Conservation (phyloP, 2,797 vertebrate genomes). For the Paratrypauchen microcephalus region DNA sequence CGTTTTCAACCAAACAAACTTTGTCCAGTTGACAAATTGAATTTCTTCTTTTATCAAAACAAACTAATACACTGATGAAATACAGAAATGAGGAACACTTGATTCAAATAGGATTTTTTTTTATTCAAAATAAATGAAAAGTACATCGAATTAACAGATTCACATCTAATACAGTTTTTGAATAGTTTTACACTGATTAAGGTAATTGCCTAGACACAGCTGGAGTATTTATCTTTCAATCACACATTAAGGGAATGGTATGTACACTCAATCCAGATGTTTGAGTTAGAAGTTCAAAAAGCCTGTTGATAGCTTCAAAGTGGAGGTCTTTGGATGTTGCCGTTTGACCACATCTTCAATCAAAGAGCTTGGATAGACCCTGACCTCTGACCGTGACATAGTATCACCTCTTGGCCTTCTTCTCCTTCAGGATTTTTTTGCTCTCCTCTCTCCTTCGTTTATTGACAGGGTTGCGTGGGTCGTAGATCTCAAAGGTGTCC, state of each 20-base stretch:
- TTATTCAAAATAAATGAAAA: neutral
- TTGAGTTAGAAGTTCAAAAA: slow-evolving; percentile 22
- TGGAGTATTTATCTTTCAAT: slow-evolving; percentile 35
- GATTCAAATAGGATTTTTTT: neutral
- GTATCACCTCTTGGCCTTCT: slow-evolving; percentile 89
- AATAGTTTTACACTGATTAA: slow-evolving; percentile 13
- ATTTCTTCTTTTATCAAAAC: too few species aligned
- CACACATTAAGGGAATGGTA: slow-evolving; percentile 37
- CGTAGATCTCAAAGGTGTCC: slow-evolving; percentile 97
- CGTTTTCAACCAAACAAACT: too few species aligned
- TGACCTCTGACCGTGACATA: slow-evolving; percentile 33
- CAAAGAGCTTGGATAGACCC: slow-evolving; percentile 12
- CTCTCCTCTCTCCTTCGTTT: slow-evolving; percentile 95
- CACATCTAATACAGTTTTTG: neutral
- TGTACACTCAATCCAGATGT: slow-evolving; percentile 55
- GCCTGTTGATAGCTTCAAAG: slow-evolving; percentile 24
- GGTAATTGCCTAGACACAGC: slow-evolving; percentile 22
- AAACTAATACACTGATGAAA: neutral
- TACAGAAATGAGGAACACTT: neutral
- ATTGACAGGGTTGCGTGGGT: slow-evolving; percentile 97
- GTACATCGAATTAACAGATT: slow-evolving; percentile 4
- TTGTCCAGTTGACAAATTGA: too few species aligned
- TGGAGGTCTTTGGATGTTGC: slow-evolving; percentile 20
- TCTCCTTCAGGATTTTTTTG: slow-evolving; percentile 96
- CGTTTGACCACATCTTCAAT: slow-evolving; percentile 17